Percentiles rank a stretch among this genome's conserved stretches.
phyloP scores from a whole-genome alignment of 2,113 vertebrate genomes.

The Anhinga anhinga region DNA sequence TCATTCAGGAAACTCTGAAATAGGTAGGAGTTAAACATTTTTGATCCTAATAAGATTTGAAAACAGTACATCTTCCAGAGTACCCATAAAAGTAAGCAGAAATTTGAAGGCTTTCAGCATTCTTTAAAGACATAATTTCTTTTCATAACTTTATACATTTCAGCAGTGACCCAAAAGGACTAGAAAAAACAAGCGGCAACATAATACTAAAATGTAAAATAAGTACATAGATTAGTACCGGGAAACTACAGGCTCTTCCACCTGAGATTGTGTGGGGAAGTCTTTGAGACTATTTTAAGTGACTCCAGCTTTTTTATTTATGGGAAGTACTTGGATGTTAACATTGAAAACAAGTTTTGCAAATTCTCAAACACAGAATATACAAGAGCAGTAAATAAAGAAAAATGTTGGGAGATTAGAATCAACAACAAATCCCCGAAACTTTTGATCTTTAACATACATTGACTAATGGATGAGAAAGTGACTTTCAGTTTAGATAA shows the following conservation, averaged over 20 bases:
- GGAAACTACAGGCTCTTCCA: slow-evolving; percentile 39
- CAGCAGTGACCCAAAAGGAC: slow-evolving; percentile 3
- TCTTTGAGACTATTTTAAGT: slow-evolving; percentile 64
- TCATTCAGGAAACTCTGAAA: background rate
- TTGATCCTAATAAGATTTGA: slow-evolving; percentile 20
- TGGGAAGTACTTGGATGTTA: slow-evolving; percentile 62
- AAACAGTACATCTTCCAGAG: background rate
- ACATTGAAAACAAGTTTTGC: slow-evolving; percentile 62
- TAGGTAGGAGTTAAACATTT: background rate
- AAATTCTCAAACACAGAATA: slow-evolving; percentile 59
- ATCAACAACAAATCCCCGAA: slow-evolving; percentile 26
- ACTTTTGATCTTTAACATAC: slow-evolving; percentile 46
- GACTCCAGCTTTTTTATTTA: slow-evolving; percentile 68
- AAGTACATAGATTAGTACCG: slow-evolving; percentile 63
- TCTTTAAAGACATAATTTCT: slow-evolving; percentile 37
- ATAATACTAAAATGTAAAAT: slow-evolving; percentile 52
- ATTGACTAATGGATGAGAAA: slow-evolving; percentile 56
- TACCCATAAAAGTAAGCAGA: slow-evolving; percentile 30
- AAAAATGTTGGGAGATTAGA: slow-evolving; percentile 19
- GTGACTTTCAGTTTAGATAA: slow-evolving; percentile 60
- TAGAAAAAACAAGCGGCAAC: slow-evolving; percentile 12
- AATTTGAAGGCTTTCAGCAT: slow-evolving; percentile 20
- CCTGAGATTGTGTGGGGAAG: slow-evolving; percentile 37
- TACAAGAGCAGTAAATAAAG: slow-evolving; percentile 63
- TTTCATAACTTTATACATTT: slow-evolving; percentile 55